Evolutionary conservation across 1,140 invertebrate species (phyloP).

Genomic region (Saccostrea cuccullata): DNA sequence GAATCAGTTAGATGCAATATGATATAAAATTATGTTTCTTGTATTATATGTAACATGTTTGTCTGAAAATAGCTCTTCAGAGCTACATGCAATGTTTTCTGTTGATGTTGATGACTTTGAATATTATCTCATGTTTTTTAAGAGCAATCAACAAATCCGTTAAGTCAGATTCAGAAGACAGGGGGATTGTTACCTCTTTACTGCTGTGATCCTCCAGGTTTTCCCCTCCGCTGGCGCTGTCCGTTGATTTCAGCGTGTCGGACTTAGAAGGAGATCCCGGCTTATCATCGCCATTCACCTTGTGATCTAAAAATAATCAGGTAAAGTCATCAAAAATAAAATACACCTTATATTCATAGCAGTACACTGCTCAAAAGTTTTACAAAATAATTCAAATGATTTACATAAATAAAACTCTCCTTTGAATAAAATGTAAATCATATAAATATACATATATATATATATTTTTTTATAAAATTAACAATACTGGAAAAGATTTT

Average conservation of each 20-base stretch:
- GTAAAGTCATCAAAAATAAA: background rate
- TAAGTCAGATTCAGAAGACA: too few relatives aligned
- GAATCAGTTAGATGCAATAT: too few relatives aligned
- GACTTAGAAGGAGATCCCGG: constrained; percentile 76
- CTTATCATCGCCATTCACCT: constrained; percentile 69
- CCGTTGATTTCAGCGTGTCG: constrained; percentile 74
- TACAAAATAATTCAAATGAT: background rate
- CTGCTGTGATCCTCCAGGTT: constrained; percentile 75
- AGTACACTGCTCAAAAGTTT: background rate
- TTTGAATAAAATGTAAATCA: background rate
- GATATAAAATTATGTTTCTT: too few relatives aligned
- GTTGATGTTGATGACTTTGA: too few relatives aligned
- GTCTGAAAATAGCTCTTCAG: too few relatives aligned
- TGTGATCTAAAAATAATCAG: constrained; percentile 62
- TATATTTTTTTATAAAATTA: too few relatives aligned
- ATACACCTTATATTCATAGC: background rate
- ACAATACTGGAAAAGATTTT: background rate
- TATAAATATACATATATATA: too few relatives aligned
- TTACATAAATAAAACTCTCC: background rate
- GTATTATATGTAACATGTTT: too few relatives aligned
- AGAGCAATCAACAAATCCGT: too few relatives aligned
- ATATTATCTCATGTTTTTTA: too few relatives aligned
- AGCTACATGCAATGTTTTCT: too few relatives aligned
- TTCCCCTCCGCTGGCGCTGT: constrained; percentile 76
- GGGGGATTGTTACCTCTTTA: constrained; percentile 69